Base-by-base conservation (phyloP, 2,797 vertebrate species). In the Malurus leucopterus region DNA sequence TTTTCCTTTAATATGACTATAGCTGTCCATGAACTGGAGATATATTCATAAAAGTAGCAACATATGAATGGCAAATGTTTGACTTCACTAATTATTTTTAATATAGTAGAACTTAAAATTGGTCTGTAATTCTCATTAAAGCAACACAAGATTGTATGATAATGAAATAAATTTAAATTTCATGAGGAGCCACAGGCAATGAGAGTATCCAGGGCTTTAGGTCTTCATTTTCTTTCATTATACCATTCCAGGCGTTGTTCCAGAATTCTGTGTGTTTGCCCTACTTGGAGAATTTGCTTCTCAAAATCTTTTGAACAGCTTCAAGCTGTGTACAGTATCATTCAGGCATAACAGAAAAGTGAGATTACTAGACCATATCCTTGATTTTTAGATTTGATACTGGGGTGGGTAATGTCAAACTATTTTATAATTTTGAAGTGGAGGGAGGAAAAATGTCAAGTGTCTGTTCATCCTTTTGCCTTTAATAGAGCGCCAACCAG, bases 401-500 rank as follows among this genome's bases (percentile, higher is more conserved):
- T 73, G 15, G 5, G 5, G 6, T 77, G 34, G 15, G 36, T 11
- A 79, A 36, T 2, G 1, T 79, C 32, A 76, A n/a, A 9, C 12
- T 20, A 3, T 72, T 72, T 21, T 16, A 38, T 32, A 51, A 26
- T 38, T 71, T 54, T 49, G 32, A 85, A 75, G 6, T 21, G 6
- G 44, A 80, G 69, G 15, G 41, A 72, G 13, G 38, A 71, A 71
- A 50, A 62, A 11, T 71, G 53, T 84, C 10, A 30, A 55, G 16
- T 84, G 58, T 90, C 36, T 91, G 16, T 82, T 89, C 29, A 70
- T 82, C 34, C 27, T 78, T 90, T 84, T 74, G 40, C 74, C 85
- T 91, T 92, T 90, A 80, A 92, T 44, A 68, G 16, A 62, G 67
- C 74, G 22, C 88, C 71, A 90, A 90, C 90, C 92, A 91, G 36